Conservation (phyloP, 2,797 vertebrate species). For the Sphenodon punctatus region DNA sequence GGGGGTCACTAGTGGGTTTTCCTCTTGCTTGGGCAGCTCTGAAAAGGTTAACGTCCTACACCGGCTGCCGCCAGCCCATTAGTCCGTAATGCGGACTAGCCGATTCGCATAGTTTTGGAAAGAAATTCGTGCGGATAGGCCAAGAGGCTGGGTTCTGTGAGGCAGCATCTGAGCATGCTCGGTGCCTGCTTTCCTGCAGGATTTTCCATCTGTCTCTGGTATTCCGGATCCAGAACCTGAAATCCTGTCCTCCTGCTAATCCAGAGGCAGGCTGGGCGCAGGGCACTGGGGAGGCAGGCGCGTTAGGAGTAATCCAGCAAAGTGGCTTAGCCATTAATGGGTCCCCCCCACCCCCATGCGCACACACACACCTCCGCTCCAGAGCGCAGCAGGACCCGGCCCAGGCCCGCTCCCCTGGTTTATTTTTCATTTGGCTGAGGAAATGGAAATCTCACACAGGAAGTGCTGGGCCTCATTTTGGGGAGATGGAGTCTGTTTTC, state of each 20-base stretch:
- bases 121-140: constrained; percentile 48
- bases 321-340: constrained; percentile 66
- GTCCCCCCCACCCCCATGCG: constrained; percentile 36
- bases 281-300: constrained; percentile 58
- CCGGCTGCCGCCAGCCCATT: constrained; percentile 59
- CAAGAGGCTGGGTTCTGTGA: constrained; percentile 59
- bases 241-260: constrained; percentile 66
- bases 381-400: constrained; percentile 53
- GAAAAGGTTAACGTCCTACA: constrained; percentile 64
- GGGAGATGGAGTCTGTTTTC: constrained; percentile 79
- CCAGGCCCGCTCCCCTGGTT: constrained; percentile 45
- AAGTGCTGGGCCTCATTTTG: constrained; percentile 79
- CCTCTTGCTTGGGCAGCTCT: background rate
- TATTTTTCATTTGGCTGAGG: constrained; percentile 72
- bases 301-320: constrained; percentile 64
- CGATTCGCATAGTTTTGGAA: constrained; percentile 72
- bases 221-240: constrained; percentile 63
- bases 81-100: constrained; percentile 66
- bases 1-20: no score
- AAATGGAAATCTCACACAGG: constrained; percentile 80
- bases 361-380: no score
- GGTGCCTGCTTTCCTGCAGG: constrained; percentile 53
- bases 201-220: constrained; percentile 61
- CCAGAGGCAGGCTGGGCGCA: constrained; percentile 61
- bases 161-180: constrained; percentile 64